A percentile compares a stretch with the other conserved stretches of the same genome.
Conservation (phyloP, 2,113 vertebrate species). For the Lota lota region DNA sequence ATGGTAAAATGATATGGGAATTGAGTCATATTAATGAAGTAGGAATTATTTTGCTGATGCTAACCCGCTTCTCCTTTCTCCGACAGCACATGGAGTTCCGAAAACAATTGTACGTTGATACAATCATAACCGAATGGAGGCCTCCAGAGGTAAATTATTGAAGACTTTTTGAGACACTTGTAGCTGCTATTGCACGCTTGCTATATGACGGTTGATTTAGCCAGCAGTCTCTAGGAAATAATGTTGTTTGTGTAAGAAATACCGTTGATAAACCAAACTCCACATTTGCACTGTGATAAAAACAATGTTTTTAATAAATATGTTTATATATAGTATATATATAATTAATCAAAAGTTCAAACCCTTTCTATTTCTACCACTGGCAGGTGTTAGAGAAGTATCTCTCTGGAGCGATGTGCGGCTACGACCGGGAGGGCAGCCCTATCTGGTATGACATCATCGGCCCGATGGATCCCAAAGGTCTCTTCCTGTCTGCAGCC, state of each 20-base stretch:
- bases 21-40: background rate
- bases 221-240: background rate
- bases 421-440: slow-evolving; percentile 84
- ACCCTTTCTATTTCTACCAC: background rate
- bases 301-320: background rate
- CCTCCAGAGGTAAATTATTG: slow-evolving; percentile 83
- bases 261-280: background rate
- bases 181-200: background rate
- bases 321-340: background rate
- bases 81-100: slow-evolving; percentile 87
- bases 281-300: too few species aligned
- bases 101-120: slow-evolving; percentile 82
- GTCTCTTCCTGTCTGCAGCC: slow-evolving; percentile 88
- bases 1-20: too few species aligned
- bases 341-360: background rate
- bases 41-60: too few species aligned
- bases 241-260: background rate
- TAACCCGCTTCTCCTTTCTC: slow-evolving; percentile 18
- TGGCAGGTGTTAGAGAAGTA: slow-evolving; percentile 82
- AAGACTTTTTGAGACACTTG: too few species aligned
- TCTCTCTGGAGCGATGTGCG: slow-evolving; percentile 88
- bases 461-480: slow-evolving; percentile 88
- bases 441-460: slow-evolving; percentile 91
- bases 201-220: too few species aligned
- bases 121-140: slow-evolving; percentile 78